Conservation (phyloP, 2,113 vertebrate genomes). For the Calidris pygmaea region DNA sequence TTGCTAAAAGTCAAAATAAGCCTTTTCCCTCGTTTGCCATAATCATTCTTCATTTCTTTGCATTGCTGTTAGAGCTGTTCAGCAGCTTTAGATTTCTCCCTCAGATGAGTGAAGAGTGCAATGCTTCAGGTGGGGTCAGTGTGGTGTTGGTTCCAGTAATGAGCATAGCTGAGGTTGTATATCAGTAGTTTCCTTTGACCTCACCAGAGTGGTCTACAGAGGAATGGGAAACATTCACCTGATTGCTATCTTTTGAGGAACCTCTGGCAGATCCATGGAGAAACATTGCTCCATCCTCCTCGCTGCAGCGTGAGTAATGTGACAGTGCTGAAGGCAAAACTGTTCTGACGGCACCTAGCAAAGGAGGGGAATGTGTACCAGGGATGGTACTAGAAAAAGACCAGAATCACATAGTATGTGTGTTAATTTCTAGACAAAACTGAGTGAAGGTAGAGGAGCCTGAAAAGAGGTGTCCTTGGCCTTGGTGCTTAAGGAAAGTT, state of each 20-base stretch:
- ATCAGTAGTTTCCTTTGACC: background rate
- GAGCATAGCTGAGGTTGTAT: background rate
- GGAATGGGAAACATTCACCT: background rate
- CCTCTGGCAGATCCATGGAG: background rate
- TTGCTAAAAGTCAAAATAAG: background rate
- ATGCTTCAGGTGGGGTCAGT: background rate
- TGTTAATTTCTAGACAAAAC: background rate
- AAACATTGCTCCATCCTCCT: background rate
- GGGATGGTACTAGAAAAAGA: background rate
- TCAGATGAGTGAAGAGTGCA: background rate
- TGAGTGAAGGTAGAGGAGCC: background rate
- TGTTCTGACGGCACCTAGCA: background rate
- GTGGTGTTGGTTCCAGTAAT: background rate
- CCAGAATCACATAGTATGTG: background rate
- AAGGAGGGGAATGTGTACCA: background rate
- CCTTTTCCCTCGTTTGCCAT: background rate
- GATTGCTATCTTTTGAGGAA: background rate
- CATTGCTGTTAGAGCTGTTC: background rate
- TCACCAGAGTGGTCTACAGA: background rate
- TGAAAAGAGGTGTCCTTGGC: background rate
- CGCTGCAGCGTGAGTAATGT: conserved; percentile 22
- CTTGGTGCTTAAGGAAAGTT: background rate
- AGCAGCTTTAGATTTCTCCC: background rate
- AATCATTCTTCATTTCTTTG: background rate
- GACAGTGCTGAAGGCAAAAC: background rate